A percentile compares a stretch with the other conserved stretches of the same genome.
Evolutionary conservation across 2,888 invertebrate species (phyloP).

Genomic region (Cotesia congregata): DNA sequence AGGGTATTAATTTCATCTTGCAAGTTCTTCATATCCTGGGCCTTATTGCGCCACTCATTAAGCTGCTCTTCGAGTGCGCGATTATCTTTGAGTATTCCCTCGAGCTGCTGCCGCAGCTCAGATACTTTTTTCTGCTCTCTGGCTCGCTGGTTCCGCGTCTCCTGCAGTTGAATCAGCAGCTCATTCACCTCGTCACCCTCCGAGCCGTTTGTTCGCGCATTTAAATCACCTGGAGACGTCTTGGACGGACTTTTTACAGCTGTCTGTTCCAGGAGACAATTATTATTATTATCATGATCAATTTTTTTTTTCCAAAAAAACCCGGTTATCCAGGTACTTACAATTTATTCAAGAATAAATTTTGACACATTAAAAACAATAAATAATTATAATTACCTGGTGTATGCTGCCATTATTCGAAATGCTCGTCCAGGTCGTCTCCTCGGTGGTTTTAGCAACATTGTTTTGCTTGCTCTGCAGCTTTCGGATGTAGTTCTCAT

Average conservation of each 20-base stretch:
- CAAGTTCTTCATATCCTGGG: slow-evolving; percentile 84
- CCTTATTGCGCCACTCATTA: slow-evolving; percentile 76
- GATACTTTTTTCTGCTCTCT: slow-evolving; percentile 81
- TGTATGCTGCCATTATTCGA: slow-evolving; percentile 63
- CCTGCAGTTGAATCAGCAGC: slow-evolving; percentile 80
- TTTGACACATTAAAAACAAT: not conserved
- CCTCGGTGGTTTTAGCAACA: slow-evolving; percentile 61
- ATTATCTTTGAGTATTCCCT: slow-evolving; percentile 80
- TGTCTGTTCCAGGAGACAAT: slow-evolving; percentile 46
- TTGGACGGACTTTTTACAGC: slow-evolving; percentile 54
- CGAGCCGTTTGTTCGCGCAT: slow-evolving; percentile 46
- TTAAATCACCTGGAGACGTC: slow-evolving; percentile 42
- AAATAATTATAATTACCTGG: slow-evolving; percentile 53
- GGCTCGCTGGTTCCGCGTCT: slow-evolving; percentile 77
- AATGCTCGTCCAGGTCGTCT: not conserved
- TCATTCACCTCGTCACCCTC: slow-evolving; percentile 69
- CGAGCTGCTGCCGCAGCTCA: slow-evolving; percentile 84
- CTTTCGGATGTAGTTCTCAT: slow-evolving; percentile 59
- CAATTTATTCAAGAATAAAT: no score
- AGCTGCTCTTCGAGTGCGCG: slow-evolving; percentile 80
- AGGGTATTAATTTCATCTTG: slow-evolving; percentile 87
- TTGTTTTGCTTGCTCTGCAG: slow-evolving; percentile 70
- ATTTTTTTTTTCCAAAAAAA: no score
- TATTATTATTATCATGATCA: not conserved
- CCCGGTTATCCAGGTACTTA: no score